These are phyloP conservation scores for Odontophorus gujanensis DNA, from an alignment of 2,113 vertebrate species.

Conservation along the genomic window DNA sequence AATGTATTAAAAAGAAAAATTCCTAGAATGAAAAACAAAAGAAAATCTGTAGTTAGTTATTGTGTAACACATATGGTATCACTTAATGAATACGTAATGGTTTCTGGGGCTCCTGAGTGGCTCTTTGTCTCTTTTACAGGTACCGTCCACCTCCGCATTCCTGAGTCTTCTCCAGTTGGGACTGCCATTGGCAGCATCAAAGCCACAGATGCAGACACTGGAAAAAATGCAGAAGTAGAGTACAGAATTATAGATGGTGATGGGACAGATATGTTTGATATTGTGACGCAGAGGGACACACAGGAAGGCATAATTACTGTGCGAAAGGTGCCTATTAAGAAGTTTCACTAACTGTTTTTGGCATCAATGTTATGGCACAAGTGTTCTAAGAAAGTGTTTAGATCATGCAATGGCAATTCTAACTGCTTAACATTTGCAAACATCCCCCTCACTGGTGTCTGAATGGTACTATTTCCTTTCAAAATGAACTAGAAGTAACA, in stretches of 20 bases:
- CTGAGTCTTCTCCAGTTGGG: constrained; percentile 80
- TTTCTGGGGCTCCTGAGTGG: neutral
- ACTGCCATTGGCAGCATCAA: constrained; percentile 82
- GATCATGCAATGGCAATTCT: neutral
- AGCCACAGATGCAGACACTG: constrained; percentile 83
- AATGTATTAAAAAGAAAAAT: neutral
- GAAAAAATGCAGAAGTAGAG: constrained; percentile 84
- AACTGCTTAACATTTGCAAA: neutral
- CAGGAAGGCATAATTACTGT: constrained; percentile 84
- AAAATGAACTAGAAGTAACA: neutral
- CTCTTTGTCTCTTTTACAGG: constrained; percentile 70
- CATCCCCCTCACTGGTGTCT: neutral
- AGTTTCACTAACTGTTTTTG: neutral
- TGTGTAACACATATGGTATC: neutral
- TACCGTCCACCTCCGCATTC: constrained; percentile 80
- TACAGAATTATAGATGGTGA: constrained; percentile 84
- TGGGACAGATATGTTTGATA: constrained; percentile 84
- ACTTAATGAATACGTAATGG: neutral
- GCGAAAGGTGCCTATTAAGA: constrained; percentile 75
- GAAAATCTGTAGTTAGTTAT: neutral
- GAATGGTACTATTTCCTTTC: neutral
- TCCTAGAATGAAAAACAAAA: neutral
- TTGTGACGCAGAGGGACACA: constrained; percentile 80
- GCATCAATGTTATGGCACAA: neutral
- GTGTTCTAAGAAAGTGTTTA: neutral